Percentiles rank a stretch among this genome's conserved stretches.
These are phyloP conservation scores for Plecotus auritus DNA, from an alignment of 2,113 vertebrate genomes.

Conservation along the genomic window DNA sequence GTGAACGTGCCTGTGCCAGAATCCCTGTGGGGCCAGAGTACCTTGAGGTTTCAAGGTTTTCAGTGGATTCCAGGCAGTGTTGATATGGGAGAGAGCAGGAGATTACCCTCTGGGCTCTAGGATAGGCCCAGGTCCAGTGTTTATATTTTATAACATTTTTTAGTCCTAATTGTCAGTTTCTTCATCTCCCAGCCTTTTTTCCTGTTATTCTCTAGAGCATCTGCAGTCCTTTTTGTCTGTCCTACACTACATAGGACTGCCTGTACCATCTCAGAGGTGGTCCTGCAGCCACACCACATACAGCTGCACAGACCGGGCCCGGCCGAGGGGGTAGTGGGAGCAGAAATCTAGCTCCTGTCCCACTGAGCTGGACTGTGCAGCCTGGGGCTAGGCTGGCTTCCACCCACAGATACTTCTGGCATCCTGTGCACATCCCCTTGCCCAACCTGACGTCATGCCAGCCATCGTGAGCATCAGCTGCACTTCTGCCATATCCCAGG, in stretches of 20 bases:
- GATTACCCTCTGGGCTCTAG: not conserved
- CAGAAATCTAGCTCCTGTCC: not conserved
- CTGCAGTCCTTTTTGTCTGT: not conserved
- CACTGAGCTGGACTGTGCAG: not conserved
- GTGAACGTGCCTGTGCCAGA: not conserved
- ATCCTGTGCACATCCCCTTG: not conserved
- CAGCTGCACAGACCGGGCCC: fast-evolving
- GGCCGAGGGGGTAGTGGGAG: not conserved
- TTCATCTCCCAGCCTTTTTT: not conserved
- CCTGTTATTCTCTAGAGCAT: not conserved
- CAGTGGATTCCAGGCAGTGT: not conserved
- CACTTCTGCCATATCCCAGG: too few species aligned
- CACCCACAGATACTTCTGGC: too few species aligned
- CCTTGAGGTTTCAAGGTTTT: not conserved
- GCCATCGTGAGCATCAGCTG: not conserved
- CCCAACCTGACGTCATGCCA: not conserved
- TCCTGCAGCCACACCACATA: fast-evolving
- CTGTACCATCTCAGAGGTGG: not conserved
- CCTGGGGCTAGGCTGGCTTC: not conserved
- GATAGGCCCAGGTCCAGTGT: not conserved
- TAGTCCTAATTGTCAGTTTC: not conserved
- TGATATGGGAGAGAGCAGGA: too few species aligned
- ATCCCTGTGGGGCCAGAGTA: fast-evolving
- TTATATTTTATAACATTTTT: not conserved
- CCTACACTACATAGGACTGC: too few species aligned